These are phyloP conservation scores for Acanthis flammea DNA, from an alignment of 2,797 vertebrate species.

Conservation along the genomic window DNA sequence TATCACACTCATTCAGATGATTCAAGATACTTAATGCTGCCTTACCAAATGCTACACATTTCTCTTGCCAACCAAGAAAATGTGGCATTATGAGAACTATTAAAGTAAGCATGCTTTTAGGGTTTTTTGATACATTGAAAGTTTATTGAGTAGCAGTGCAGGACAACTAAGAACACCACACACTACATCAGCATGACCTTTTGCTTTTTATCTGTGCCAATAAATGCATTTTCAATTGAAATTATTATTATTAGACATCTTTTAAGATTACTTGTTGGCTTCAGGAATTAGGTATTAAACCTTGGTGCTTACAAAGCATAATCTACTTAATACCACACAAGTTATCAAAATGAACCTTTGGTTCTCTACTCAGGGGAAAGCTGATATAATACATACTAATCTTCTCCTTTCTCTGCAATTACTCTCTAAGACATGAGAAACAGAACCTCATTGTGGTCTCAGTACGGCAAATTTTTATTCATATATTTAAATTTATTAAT, in stretches of 20 bases:
- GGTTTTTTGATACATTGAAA: neutral
- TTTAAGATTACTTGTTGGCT: neutral
- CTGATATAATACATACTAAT: conserved; percentile 10
- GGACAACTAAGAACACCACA: neutral
- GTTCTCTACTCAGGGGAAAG: neutral
- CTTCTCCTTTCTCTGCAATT: neutral
- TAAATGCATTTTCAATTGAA: neutral
- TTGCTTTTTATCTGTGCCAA: neutral
- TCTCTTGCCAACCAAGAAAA: conserved; percentile 39
- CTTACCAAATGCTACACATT: conserved; percentile 44
- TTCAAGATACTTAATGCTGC: conserved; percentile 53
- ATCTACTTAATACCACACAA: conserved; percentile 9
- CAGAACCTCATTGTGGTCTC: neutral
- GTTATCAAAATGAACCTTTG: neutral
- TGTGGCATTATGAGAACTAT: neutral
- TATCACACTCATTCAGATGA: conserved; percentile 30
- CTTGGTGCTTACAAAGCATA: neutral
- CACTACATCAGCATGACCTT: neutral
- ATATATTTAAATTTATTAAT: neutral
- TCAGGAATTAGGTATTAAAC: conserved; percentile 23
- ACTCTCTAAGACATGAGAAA: neutral
- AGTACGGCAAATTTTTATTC: neutral
- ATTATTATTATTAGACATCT: conserved; percentile 1
- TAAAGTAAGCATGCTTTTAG: conserved; percentile 12
- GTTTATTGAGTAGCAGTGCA: neutral